phyloP scores from a whole-genome alignment of 2,888 invertebrate species.

The Stramonita haemastoma region DNA sequence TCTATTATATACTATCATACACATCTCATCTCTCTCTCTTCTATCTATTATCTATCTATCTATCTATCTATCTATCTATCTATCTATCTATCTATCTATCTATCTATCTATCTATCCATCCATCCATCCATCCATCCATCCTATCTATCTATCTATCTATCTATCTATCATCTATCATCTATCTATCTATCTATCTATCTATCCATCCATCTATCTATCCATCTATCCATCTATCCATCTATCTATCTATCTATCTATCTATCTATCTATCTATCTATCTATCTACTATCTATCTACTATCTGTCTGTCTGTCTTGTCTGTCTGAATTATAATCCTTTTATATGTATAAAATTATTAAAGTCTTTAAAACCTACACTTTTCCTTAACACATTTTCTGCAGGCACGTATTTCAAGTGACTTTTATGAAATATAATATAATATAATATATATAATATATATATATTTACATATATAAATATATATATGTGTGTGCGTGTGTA shows the following conservation, averaged over 20 bases:
- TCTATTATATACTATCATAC: no score
- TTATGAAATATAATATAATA: no score
- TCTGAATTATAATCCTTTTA: neutral
- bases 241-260: constrained; percentile 30
- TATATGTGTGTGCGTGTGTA: no score
- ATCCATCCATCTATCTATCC: constrained; percentile 23
- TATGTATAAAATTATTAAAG: neutral
- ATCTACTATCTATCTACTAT: neutral
- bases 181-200: constrained; percentile 29
- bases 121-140: constrained; percentile 14
- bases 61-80: no score
- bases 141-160: constrained; percentile 30
- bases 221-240: constrained; percentile 26
- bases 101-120: neutral
- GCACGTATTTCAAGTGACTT: no score
- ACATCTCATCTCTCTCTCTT: no score
- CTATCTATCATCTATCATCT: constrained; percentile 18
- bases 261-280: constrained; percentile 27
- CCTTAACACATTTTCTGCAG: no score
- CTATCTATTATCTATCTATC: no score
- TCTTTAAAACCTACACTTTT: no score
- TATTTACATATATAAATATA: no score
- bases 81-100: no score
- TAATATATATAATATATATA: no score
- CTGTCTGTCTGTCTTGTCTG: neutral